phyloP scores from a whole-genome alignment of 2,888 invertebrate species.

The Mythimna impura region DNA sequence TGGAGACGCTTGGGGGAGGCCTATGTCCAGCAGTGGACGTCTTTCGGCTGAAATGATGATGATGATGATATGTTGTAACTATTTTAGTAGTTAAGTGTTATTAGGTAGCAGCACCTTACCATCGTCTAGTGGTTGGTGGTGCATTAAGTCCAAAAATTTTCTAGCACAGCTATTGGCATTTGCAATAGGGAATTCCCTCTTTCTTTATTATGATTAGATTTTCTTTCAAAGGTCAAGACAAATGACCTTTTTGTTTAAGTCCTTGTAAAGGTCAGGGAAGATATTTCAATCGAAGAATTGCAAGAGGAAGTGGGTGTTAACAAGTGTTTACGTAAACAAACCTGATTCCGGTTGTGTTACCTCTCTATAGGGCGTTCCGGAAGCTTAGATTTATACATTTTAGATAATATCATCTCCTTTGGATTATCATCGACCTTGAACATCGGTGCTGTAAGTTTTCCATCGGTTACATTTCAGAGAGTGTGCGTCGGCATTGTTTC shows the following conservation, averaged over 20 bases:
- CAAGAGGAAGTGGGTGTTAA: conserved; percentile 4
- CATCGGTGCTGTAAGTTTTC: no score
- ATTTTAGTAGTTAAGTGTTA: no score
- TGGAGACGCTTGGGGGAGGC: no score
- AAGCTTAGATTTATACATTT: neutral
- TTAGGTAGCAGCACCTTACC: no score
- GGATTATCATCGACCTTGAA: no score
- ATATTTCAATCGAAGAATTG: conserved; percentile 27
- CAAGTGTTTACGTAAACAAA: conserved; percentile 8
- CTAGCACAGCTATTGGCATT: conserved; percentile 8
- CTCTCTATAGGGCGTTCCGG: neutral
- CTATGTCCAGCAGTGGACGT: no score
- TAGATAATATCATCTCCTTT: neutral
- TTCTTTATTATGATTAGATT: conserved; percentile 18
- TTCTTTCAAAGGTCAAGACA: conserved; percentile 27
- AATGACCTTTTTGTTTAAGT: conserved; percentile 19
- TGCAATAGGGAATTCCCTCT: conserved; percentile 2
- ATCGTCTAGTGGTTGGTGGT: no score
- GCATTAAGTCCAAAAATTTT: neutral
- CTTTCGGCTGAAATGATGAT: no score
- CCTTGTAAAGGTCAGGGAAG: conserved; percentile 27
- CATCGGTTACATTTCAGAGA: no score
- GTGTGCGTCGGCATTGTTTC: no score
- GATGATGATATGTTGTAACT: no score
- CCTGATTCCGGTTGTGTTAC: neutral